These are phyloP conservation scores for Tromatobia lineatoria DNA, from an alignment of 2,888 invertebrate species.

Conservation along the genomic window DNA sequence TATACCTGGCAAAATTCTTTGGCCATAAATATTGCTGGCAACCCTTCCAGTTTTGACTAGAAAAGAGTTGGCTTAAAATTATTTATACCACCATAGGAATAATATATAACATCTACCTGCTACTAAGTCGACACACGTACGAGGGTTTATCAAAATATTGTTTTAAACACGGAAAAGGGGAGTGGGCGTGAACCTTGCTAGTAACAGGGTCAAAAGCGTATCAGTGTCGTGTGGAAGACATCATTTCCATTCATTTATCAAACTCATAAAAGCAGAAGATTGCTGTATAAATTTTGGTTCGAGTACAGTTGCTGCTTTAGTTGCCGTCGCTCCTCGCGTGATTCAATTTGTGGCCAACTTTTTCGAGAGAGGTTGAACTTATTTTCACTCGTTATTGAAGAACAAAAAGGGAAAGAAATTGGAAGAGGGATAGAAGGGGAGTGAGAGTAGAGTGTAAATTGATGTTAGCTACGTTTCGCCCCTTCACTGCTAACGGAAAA, in stretches of 20 bases:
- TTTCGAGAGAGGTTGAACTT: slow-evolving; percentile 48
- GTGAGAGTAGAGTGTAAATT: slow-evolving; percentile 45
- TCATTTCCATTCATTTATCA: slow-evolving; percentile 70
- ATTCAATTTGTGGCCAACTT: slow-evolving; percentile 45
- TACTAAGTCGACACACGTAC: slow-evolving; percentile 77
- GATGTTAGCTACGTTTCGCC: slow-evolving; percentile 43
- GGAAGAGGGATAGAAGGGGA: slow-evolving; percentile 13
- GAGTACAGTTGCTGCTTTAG: not conserved
- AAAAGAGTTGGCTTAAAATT: slow-evolving; percentile 47
- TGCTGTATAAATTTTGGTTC: slow-evolving; percentile 6
- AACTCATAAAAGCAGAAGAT: slow-evolving; percentile 7
- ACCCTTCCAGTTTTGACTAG: slow-evolving; percentile 7
- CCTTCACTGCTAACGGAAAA: slow-evolving; percentile 48
- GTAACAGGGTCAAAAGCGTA: slow-evolving; percentile 63
- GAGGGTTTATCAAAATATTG: slow-evolving; percentile 79
- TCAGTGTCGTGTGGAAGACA: slow-evolving; percentile 78
- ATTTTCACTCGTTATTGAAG: slow-evolving; percentile 57
- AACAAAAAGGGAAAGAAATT: slow-evolving; percentile 43
- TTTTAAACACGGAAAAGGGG: slow-evolving; percentile 59
- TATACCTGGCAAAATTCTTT: slow-evolving; percentile 7
- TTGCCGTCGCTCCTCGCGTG: slow-evolving; percentile 8
- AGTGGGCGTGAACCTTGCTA: slow-evolving; percentile 38
- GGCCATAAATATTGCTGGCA: slow-evolving; percentile 39
- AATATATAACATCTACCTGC: slow-evolving; percentile 47
- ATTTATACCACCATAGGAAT: slow-evolving; percentile 60